These are phyloP conservation scores for Polyploca ridens DNA, from an alignment of 2,888 invertebrate genomes.

Conservation along the genomic window DNA sequence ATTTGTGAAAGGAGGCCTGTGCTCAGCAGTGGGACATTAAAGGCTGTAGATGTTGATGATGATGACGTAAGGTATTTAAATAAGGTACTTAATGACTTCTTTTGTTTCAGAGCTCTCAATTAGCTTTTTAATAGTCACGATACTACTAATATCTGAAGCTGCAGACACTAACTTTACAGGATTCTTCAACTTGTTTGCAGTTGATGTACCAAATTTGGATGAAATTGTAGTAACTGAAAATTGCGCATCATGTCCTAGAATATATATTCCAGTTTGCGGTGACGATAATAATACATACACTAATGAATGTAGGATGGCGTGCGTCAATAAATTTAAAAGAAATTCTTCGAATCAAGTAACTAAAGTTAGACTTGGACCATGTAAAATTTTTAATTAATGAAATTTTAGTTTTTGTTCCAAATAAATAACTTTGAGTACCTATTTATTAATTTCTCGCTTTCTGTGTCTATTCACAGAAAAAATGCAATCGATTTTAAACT, in stretches of 20 bases:
- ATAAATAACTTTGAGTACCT: no score
- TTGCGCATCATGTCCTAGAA: conserved; percentile 27
- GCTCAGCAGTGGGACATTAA: no score
- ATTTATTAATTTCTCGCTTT: no score
- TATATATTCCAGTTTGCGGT: conserved; percentile 44
- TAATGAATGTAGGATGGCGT: conserved; percentile 34
- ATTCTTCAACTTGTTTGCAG: background rate
- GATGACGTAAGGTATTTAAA: no score
- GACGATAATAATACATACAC: conserved; percentile 35
- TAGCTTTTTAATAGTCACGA: no score
- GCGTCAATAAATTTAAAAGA: background rate
- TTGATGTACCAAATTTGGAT: background rate
- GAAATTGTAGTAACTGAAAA: background rate
- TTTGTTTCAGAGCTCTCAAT: background rate
- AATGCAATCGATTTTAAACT: no score
- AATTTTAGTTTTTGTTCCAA: no score
- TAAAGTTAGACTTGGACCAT: background rate
- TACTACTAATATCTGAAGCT: background rate
- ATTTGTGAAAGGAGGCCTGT: no score
- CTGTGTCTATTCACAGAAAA: no score
- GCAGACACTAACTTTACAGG: background rate
- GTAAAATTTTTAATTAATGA: background rate
- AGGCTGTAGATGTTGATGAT: no score
- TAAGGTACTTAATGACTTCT: background rate
- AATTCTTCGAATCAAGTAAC: background rate